These are phyloP conservation scores for Manduca sexta DNA, from an alignment of 1,140 invertebrate species.

Conservation along the genomic window DNA sequence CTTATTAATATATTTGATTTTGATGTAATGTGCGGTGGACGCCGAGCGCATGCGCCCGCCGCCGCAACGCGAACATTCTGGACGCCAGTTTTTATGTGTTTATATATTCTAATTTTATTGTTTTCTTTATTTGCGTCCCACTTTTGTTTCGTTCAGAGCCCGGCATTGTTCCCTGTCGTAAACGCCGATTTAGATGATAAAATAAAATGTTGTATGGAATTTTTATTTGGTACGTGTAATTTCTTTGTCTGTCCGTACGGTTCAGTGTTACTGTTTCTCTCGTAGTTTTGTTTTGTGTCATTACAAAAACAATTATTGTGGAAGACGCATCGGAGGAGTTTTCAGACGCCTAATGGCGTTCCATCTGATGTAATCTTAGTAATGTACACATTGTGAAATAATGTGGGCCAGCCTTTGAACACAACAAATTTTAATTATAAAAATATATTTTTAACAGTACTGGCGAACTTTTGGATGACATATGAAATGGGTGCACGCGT, in stretches of 20 bases:
- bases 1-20: conserved; percentile 42
- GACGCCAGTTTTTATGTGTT: conserved; percentile 67
- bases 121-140: conserved; percentile 73
- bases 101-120: conserved; percentile 73
- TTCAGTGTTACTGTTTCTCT: conserved; percentile 12
- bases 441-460: neutral
- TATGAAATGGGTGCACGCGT: neutral
- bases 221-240: conserved; percentile 61
- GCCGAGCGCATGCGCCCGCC: conserved; percentile 34
- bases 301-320: conserved; percentile 14
- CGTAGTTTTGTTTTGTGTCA: conserved; percentile 8
- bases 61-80: conserved; percentile 48
- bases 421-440: too few species aligned
- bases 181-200: conserved; percentile 72
- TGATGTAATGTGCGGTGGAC: conserved; percentile 26
- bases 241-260: conserved; percentile 33
- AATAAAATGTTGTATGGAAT: conserved; percentile 67
- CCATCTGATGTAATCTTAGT: conserved; percentile 7
- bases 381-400: too few species aligned
- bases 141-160: conserved; percentile 68
- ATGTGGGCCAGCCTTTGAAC: too few species aligned
- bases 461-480: neutral
- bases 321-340: conserved; percentile 11
- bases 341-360: conserved; percentile 1
- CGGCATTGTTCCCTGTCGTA: conserved; percentile 69